Percentiles rank a stretch among this genome's conserved stretches.
These are phyloP conservation scores for Cremastinae sp. DNA, from an alignment of 2,888 invertebrate genomes.

Conservation along the genomic window DNA sequence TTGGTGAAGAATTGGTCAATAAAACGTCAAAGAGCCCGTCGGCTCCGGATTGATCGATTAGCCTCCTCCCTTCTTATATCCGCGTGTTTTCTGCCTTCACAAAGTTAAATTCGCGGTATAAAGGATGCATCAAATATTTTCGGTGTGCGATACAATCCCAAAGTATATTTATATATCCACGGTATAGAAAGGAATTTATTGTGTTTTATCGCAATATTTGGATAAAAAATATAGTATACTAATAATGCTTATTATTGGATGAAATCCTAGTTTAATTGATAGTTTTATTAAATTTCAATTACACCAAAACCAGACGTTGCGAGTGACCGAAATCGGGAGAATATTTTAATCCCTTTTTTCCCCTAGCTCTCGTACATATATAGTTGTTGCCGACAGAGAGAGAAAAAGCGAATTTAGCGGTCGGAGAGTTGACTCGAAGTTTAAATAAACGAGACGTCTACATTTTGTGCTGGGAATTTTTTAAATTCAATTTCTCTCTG, in stretches of 20 bases:
- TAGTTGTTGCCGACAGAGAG: background rate
- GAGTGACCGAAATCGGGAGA: conserved; percentile 4
- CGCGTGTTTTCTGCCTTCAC: too few species aligned
- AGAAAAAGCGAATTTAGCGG: conserved; percentile 1
- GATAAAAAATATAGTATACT: too few species aligned
- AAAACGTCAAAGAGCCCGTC: background rate
- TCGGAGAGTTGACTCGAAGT: background rate
- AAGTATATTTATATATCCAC: conserved; percentile 24
- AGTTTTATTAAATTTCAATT: conserved; percentile 44
- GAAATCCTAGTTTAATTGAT: too few species aligned
- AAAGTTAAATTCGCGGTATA: too few species aligned
- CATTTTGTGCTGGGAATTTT: background rate
- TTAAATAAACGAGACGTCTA: conserved; percentile 29
- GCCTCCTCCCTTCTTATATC: too few species aligned
- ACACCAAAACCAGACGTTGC: background rate
- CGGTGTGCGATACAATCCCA: conserved; percentile 5
- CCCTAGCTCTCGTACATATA: too few species aligned
- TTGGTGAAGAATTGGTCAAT: background rate
- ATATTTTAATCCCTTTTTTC: conserved; percentile 26
- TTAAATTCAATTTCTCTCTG: conserved; percentile 31
- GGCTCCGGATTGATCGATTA: background rate
- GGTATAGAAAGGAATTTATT: conserved; percentile 27
- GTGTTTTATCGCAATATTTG: conserved; percentile 20
- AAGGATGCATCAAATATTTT: conserved; percentile 31
- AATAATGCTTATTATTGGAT: too few species aligned